Conservation (phyloP, 2,888 invertebrate genomes). For the Micoletzkya japonica region DNA sequence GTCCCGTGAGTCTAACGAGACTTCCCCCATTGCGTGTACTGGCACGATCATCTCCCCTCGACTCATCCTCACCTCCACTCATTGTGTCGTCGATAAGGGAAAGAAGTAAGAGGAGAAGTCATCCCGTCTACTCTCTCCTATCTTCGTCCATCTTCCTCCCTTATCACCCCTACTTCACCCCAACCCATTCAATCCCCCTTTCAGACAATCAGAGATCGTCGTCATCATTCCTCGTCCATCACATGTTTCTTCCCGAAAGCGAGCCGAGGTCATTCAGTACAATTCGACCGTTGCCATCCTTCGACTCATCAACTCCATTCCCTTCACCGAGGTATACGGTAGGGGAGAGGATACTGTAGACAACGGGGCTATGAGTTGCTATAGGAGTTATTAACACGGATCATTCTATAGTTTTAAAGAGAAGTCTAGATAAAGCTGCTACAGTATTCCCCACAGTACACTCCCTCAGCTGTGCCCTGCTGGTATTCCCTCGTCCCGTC, state of each 20-base stretch:
- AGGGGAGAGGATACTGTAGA: neutral
- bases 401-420: neutral
- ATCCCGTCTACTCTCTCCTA: neutral
- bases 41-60: conserved; percentile 16
- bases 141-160: neutral
- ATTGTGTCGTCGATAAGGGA: conserved; percentile 17
- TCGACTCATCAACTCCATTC: conserved; percentile 9
- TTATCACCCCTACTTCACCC: neutral
- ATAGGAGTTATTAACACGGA: neutral
- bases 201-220: conserved; percentile 10
- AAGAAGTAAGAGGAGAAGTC: neutral
- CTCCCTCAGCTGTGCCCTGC: conserved; percentile 2
- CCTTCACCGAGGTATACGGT: neutral
- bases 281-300: conserved; percentile 4
- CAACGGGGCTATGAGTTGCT: neutral
- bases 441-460: neutral
- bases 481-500: neutral
- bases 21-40: conserved; percentile 8
- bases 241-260: conserved; percentile 1
- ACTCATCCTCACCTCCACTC: conserved; percentile 8
- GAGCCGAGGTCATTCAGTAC: neutral
- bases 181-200: neutral
- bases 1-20: neutral
- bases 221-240: neutral
- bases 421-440: no score